phyloP scores from a whole-genome alignment of 2,113 vertebrate species.

The Notiomystis cincta region DNA sequence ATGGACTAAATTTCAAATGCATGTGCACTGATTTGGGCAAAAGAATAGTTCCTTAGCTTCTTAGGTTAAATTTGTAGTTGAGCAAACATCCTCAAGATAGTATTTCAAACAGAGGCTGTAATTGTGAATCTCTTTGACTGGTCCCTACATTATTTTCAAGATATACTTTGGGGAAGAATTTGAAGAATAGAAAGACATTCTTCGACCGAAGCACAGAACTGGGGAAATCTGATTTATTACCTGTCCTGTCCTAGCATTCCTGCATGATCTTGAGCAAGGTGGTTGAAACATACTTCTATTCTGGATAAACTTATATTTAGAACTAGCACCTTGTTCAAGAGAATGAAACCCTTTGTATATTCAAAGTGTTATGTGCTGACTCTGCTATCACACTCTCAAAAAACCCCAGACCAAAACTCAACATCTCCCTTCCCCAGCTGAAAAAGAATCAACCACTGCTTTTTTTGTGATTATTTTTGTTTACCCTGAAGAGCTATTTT shows the following conservation, averaged over 20 bases:
- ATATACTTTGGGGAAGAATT: neutral
- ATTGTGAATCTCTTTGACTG: neutral
- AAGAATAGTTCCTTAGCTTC: neutral
- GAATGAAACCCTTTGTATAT: neutral
- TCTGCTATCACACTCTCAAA: neutral
- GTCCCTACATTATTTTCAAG: neutral
- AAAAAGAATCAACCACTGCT: neutral
- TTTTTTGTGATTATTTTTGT: neutral
- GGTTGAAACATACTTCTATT: neutral
- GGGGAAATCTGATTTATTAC: neutral
- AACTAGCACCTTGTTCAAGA: neutral
- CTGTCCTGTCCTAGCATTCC: neutral
- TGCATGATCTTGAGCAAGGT: neutral
- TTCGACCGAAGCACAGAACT: neutral
- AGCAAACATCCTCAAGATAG: neutral
- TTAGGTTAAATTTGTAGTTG: neutral
- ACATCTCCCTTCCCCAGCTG: accelerated
- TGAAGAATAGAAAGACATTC: neutral
- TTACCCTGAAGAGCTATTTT: neutral
- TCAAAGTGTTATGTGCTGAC: neutral
- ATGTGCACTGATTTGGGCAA: neutral
- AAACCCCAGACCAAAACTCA: neutral
- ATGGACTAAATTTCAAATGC: neutral
- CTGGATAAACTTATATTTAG: neutral
- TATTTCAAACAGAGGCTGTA: neutral